These are phyloP conservation scores for Pycnomerus fuliginosus DNA, from an alignment of 2,888 invertebrate species.

Conservation along the genomic window DNA sequence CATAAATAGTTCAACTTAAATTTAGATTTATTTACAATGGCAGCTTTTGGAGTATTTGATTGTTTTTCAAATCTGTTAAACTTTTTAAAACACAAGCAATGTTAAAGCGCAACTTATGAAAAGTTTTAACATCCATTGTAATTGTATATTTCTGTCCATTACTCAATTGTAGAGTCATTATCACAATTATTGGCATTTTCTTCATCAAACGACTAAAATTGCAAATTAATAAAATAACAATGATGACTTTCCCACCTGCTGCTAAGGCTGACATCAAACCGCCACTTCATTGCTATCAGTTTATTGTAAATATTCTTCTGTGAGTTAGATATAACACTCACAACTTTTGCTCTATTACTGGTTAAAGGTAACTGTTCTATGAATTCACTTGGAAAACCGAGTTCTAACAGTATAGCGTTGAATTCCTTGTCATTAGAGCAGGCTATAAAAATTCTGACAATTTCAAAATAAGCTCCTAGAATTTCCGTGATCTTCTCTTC, in stretches of 20 bases:
- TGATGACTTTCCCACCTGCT: slow-evolving; percentile 35
- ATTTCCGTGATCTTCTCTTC: slow-evolving; percentile 34
- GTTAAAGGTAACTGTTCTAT: slow-evolving; percentile 39
- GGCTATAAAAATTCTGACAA: slow-evolving; percentile 35
- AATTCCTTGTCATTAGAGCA: slow-evolving; percentile 45
- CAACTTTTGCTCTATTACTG: slow-evolving; percentile 33
- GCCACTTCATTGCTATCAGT: slow-evolving; percentile 38
- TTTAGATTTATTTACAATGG: too few species aligned
- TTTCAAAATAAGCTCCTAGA: slow-evolving; percentile 34
- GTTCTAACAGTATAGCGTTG: slow-evolving; percentile 31
- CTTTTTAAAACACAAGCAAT: too few species aligned
- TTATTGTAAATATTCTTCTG: slow-evolving; percentile 28
- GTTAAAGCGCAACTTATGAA: slow-evolving; percentile 46
- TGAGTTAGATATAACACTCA: slow-evolving; percentile 30
- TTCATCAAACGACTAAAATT: slow-evolving; percentile 39
- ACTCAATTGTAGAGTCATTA: slow-evolving; percentile 38
- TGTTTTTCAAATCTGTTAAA: too few species aligned
- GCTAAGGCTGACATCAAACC: slow-evolving; percentile 47
- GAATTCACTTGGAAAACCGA: slow-evolving; percentile 41
- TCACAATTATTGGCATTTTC: slow-evolving; percentile 40
- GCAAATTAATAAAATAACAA: slow-evolving; percentile 9
- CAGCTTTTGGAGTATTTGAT: too few species aligned
- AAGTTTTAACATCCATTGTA: slow-evolving; percentile 41
- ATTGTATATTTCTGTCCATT: slow-evolving; percentile 39
- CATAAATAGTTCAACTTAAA: too few species aligned